Conservation (phyloP, 1,140 invertebrate genomes). For the Watersipora subatra region DNA sequence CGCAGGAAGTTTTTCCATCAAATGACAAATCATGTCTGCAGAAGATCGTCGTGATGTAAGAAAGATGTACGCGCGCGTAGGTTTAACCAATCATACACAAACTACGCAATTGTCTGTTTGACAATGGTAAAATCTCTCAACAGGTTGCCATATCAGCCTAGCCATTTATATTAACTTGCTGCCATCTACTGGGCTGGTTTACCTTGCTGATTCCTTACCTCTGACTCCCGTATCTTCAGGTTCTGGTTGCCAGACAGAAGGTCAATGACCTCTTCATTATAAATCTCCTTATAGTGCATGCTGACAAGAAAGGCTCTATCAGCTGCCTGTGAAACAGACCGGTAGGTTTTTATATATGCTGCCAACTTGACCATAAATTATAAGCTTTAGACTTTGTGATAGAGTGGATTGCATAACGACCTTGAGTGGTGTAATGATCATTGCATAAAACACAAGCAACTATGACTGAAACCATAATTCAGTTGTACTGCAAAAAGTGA, state of each 20-base stretch:
- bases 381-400: not conserved
- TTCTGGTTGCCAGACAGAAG: slow-evolving; percentile 42
- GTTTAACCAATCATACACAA: not conserved
- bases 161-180: not conserved
- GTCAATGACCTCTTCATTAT: slow-evolving; percentile 50
- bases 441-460: not conserved
- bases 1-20: too few species aligned
- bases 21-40: too few species aligned
- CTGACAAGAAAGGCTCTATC: slow-evolving; percentile 29
- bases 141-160: too few species aligned
- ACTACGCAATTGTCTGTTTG: too few species aligned
- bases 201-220: too few species aligned
- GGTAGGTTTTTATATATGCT: not conserved
- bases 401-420: not conserved
- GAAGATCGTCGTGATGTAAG: too few species aligned
- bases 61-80: too few species aligned
- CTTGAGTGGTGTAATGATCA: not conserved
- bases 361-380: not conserved
- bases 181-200: too few species aligned
- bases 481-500: not conserved
- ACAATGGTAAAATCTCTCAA: too few species aligned
- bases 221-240: slow-evolving; percentile 42
- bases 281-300: slow-evolving; percentile 46
- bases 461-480: not conserved
- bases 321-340: slow-evolving; percentile 16